Evolutionary conservation across 1,140 invertebrate species (phyloP), one percentile per base, ranked within the genome.

Genomic region (Sycophaga agraensis): DNA sequence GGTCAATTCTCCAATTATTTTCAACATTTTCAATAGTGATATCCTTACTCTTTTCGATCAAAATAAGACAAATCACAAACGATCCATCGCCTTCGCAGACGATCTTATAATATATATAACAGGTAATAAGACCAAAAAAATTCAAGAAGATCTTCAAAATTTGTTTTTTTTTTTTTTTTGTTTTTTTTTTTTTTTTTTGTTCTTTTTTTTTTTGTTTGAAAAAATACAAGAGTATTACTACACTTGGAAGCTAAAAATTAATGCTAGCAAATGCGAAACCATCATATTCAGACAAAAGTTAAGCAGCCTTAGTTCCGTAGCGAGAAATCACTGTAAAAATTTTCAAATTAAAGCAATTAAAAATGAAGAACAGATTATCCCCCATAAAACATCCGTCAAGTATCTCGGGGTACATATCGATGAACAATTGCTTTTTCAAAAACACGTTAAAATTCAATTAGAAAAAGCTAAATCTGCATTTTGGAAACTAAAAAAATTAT

Each of bases 1-100:
- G 4, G 40, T 61, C 3, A 61, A 46, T 5, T 59, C 58, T 0
- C 53, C 53, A 2, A 31, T 6, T 12, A 19, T 55, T 12, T 55
- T 42, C 19, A 55, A 55, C 14, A 43, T 43, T 14, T n/a, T n/a
- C 9, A 4, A 14, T 9, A 43, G 3, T 19, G 34, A 12, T 2
- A 9, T 11, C 4, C n/a, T 31, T 5, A 28, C 43, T 0, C 39
- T 55, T 0, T 43, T 43, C 16, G 12, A 37, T 6, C 17, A 34
- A 2, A 39, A 46, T 24, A 17, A 2, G 0, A 17, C 9, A 12
- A 43, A 28, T 12, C 1, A n/a, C 1, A 21, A 14, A 0, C 8
- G 21, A 17, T 42, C 24, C 4, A 39, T 39, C 4, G 35, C 35
- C 4, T 39, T 39, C 28, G 24, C n/a, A n/a, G n/a, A n/a, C n/a